Conservation (phyloP, 2,113 vertebrate species). For the Toxotes chatareus region DNA sequence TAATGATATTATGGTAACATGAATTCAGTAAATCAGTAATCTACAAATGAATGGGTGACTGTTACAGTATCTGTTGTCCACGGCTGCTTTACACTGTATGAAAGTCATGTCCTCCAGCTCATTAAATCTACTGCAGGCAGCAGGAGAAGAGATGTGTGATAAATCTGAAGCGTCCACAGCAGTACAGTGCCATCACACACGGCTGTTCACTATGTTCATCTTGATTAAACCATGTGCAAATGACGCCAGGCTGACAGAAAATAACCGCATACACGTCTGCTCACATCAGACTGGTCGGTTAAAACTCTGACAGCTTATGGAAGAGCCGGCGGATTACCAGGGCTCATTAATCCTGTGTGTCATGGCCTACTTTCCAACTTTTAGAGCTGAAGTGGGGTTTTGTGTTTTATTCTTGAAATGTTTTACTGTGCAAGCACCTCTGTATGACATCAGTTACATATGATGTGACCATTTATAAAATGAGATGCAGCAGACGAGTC, state of each 20-base stretch:
- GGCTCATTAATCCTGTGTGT: conserved; percentile 36
- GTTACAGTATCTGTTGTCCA: conserved; percentile 17
- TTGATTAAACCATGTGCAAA: conserved; percentile 57
- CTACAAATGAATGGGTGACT: background rate
- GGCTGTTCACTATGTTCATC: conserved; percentile 49
- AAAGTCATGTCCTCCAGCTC: background rate
- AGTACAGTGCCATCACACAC: conserved; percentile 15
- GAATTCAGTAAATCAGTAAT: conserved; percentile 1
- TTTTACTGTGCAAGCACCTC: background rate
- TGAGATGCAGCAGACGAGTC: background rate
- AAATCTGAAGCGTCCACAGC: conserved; percentile 47
- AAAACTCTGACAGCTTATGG: conserved; percentile 32
- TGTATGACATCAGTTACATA: background rate
- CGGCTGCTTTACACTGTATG: conserved; percentile 33
- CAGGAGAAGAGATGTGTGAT: conserved; percentile 28
- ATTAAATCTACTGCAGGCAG: conserved; percentile 49
- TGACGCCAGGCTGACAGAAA: conserved; percentile 30
- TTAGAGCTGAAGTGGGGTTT: background rate
- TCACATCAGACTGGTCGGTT: conserved; percentile 1
- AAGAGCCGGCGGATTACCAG: conserved; percentile 14
- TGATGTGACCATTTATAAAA: background rate
- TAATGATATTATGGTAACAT: background rate
- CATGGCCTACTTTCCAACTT: conserved; percentile 33
- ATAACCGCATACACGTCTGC: conserved; percentile 10
- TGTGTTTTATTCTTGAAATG: conserved; percentile 20